Conservation (phyloP, 1,140 invertebrate species). For the Archegozetes longisetosus region DNA sequence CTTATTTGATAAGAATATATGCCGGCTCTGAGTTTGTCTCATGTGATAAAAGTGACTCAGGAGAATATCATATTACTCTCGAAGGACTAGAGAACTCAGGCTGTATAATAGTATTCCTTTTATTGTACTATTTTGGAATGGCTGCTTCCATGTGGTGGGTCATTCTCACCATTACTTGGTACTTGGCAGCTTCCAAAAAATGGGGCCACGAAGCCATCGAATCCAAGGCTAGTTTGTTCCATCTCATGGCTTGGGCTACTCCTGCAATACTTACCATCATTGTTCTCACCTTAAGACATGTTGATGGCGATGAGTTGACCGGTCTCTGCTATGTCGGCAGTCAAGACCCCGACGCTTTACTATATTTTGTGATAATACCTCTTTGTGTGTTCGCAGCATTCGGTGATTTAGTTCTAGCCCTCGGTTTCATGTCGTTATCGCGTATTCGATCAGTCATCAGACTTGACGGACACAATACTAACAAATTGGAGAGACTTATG, state of each 20-base stretch:
- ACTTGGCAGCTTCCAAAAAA: conserved; percentile 88
- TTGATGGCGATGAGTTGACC: conserved; percentile 89
- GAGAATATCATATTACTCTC: conserved; percentile 43
- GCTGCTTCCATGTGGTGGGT: conserved; percentile 94
- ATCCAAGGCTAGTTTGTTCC: conserved; percentile 93
- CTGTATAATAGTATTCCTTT: conserved; percentile 93
- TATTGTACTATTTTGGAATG: conserved; percentile 96
- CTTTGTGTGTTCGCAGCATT: conserved; percentile 81
- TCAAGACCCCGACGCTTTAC: conserved; percentile 69
- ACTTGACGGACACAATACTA: conserved; percentile 80
- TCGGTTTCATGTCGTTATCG: conserved; percentile 89
- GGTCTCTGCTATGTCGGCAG: conserved; percentile 93
- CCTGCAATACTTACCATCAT: conserved; percentile 46
- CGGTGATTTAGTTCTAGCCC: conserved; percentile 79
- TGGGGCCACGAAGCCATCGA: conserved; percentile 99
- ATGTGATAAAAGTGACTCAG: conserved; percentile 66
- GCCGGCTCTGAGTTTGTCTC: conserved; percentile 64
- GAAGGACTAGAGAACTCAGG: conserved; percentile 77
- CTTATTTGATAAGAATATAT: conserved; percentile 70
- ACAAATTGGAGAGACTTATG: conserved; percentile 95
- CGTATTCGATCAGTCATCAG: conserved; percentile 92
- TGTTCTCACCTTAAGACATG: conserved; percentile 82
- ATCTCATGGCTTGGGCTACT: conserved; percentile 79
- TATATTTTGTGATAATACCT: conserved; percentile 75
- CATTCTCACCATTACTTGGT: conserved; percentile 91